phyloP scores from a whole-genome alignment of 2,888 invertebrate species.

The Arge pagana region DNA sequence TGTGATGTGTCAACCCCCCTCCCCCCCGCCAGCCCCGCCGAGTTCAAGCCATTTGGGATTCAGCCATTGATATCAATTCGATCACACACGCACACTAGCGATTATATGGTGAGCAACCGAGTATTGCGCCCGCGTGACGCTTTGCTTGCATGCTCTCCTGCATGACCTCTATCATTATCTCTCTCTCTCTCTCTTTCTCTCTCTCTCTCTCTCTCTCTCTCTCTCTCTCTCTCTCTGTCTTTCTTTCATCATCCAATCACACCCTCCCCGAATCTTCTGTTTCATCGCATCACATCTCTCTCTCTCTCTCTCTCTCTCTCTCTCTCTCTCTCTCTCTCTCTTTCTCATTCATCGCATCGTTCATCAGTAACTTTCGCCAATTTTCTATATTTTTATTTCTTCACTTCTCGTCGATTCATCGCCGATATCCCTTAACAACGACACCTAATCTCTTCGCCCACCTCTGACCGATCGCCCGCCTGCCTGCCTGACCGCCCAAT shows the following conservation, averaged over 20 bases:
- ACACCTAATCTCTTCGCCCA: conserved; percentile 13
- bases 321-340: conserved; percentile 21
- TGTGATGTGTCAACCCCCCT: conserved; percentile 35
- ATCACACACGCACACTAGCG: conserved; percentile 43
- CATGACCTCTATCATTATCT: conserved; percentile 34
- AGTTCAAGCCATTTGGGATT: conserved; percentile 56
- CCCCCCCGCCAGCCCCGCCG: conserved; percentile 58
- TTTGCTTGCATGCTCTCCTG: conserved; percentile 33
- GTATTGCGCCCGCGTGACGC: conserved; percentile 47
- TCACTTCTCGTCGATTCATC: background rate
- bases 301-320: conserved; percentile 29
- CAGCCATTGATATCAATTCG: conserved; percentile 46
- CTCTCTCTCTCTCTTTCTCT: conserved; percentile 28
- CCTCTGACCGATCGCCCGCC: too few relatives aligned
- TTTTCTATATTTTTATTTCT: background rate
- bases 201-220: conserved; percentile 25
- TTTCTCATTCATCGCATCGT: too few relatives aligned
- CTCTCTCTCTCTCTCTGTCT: conserved; percentile 23
- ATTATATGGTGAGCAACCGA: conserved; percentile 56
- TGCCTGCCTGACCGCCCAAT: conserved; percentile 18
- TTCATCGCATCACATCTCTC: conserved; percentile 27
- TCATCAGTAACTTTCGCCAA: too few relatives aligned
- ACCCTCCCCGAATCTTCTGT: conserved; percentile 26
- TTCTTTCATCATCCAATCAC: conserved; percentile 25
- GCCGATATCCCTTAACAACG: conserved; percentile 9